These are phyloP conservation scores for Geotrupes spiniger DNA, from an alignment of 2,888 invertebrate species.

Conservation along the genomic window DNA sequence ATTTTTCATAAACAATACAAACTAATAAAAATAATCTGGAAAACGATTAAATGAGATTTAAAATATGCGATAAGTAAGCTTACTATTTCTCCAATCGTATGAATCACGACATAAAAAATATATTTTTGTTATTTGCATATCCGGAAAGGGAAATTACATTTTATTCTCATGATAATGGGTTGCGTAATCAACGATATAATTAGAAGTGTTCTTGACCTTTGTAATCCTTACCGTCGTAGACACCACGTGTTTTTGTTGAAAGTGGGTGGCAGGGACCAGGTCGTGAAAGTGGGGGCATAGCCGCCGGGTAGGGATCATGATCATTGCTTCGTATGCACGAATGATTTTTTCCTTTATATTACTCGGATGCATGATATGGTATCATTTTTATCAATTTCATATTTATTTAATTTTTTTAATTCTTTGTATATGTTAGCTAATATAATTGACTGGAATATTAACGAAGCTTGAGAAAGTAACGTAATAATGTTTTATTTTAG, in stretches of 20 bases:
- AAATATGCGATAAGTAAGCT: too few relatives aligned
- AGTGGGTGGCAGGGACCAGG: constrained; percentile 27
- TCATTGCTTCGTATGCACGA: constrained; percentile 13
- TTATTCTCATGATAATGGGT: constrained; percentile 28
- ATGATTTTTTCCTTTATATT: constrained; percentile 12
- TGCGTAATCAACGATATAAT: constrained; percentile 35
- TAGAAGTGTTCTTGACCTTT: constrained; percentile 41
- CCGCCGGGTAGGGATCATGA: constrained; percentile 14
- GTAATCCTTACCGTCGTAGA: constrained; percentile 34
- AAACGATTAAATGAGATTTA: too few relatives aligned
- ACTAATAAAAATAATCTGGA: too few relatives aligned
- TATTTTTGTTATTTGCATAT: constrained; percentile 16
- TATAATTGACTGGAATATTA: too few relatives aligned
- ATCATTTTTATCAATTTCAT: too few relatives aligned
- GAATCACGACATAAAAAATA: constrained; percentile 4
- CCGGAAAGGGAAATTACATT: constrained; percentile 25
- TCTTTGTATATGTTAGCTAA: too few relatives aligned
- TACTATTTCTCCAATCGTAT: neutral
- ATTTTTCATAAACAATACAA: too few relatives aligned
- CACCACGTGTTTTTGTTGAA: constrained; percentile 41
- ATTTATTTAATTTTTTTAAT: too few relatives aligned
- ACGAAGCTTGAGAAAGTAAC: too few relatives aligned
- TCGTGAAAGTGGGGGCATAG: constrained; percentile 8
- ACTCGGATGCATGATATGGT: too few relatives aligned
- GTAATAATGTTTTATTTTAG: too few relatives aligned